phyloP scores from a whole-genome alignment of 2,888 invertebrate species.

The Cyclophora albipunctata region DNA sequence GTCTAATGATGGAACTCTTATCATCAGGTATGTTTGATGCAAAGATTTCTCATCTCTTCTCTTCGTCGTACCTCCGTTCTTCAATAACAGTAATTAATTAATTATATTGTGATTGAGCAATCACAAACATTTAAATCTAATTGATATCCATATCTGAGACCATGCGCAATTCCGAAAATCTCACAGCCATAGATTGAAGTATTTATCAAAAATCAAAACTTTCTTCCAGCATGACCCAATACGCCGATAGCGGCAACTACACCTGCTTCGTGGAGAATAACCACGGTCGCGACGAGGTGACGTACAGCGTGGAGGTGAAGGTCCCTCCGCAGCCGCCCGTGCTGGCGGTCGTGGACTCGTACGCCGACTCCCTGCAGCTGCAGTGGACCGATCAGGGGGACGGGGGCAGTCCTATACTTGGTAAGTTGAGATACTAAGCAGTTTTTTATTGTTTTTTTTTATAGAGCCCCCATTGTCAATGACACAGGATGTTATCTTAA shows the following conservation, averaged over 20 bases:
- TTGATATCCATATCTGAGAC: too few species aligned
- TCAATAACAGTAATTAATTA: too few species aligned
- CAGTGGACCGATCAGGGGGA: constrained; percentile 88
- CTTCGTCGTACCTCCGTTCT: too few species aligned
- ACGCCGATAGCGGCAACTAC: constrained; percentile 91
- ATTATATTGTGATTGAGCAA: too few species aligned
- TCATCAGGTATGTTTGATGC: constrained; percentile 83
- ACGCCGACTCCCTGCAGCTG: constrained; percentile 87
- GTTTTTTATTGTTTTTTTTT: too few species aligned
- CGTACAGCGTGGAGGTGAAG: constrained; percentile 82
- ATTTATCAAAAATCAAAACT: too few species aligned
- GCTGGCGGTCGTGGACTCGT: constrained; percentile 86
- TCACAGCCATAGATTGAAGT: too few species aligned
- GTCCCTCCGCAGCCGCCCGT: constrained; percentile 92
- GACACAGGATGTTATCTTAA: too few species aligned
- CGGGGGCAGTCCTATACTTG: constrained; percentile 85
- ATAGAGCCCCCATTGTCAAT: too few species aligned
- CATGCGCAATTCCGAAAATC: too few species aligned
- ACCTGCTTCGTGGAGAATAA: constrained; percentile 90
- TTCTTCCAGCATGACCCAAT: constrained; percentile 76
- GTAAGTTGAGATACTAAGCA: constrained; percentile 30
- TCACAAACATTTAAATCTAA: too few species aligned
- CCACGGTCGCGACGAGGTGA: constrained; percentile 88
- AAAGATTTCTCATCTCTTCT: too few species aligned
- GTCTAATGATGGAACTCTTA: constrained; percentile 81